phyloP scores from a whole-genome alignment of 2,797 vertebrate species.

The Pogonophryne albipinna region DNA sequence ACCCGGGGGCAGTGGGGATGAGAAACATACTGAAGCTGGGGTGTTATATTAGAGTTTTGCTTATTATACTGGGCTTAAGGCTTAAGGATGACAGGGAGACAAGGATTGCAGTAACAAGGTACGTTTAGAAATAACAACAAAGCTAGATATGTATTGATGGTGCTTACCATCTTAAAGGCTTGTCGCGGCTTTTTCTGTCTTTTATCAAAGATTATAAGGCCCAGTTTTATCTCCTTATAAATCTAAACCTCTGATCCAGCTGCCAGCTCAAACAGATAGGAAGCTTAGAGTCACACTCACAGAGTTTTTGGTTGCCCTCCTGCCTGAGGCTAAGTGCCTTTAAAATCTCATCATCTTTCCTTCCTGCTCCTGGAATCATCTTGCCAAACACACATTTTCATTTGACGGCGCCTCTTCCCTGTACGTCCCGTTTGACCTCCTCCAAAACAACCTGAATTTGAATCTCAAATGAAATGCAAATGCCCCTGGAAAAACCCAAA shows the following conservation, averaged over 20 bases:
- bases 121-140: slow-evolving; percentile 16
- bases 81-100: slow-evolving; percentile 15
- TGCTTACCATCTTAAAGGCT: slow-evolving; percentile 15
- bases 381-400: slow-evolving; percentile 38
- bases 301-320: neutral
- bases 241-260: slow-evolving; percentile 23
- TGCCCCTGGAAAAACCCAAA: slow-evolving; percentile 57
- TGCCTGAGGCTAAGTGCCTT: neutral
- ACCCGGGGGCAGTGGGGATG: slow-evolving; percentile 6
- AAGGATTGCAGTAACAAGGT: neutral
- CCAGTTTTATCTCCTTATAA: slow-evolving; percentile 33
- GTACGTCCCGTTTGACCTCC: slow-evolving; percentile 30
- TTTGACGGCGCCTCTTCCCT: slow-evolving; percentile 24
- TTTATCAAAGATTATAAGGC: slow-evolving; percentile 20
- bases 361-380: slow-evolving; percentile 37
- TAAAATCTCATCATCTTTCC: slow-evolving; percentile 19
- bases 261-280: slow-evolving; percentile 24
- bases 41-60: neutral
- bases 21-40: neutral
- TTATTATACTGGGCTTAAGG: neutral
- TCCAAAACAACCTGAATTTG: slow-evolving; percentile 56
- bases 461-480: slow-evolving; percentile 77
- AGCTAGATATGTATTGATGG: neutral
- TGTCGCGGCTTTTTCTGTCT: neutral
- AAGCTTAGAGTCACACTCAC: slow-evolving; percentile 19